Conservation (phyloP, 2,797 vertebrate genomes). For the Rhinoraja longicauda region DNA sequence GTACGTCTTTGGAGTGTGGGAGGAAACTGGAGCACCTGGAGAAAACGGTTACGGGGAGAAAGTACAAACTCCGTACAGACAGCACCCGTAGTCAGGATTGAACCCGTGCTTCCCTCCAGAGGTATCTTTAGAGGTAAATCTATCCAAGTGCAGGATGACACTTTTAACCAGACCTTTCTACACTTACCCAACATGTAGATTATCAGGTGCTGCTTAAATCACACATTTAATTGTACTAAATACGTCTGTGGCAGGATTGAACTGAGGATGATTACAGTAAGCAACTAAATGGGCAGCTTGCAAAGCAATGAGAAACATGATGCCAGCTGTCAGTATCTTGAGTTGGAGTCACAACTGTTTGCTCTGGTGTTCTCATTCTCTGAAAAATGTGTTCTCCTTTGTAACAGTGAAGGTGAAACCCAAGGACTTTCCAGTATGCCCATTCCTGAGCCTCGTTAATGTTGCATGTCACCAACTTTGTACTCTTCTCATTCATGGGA, state of each 20-base stretch:
- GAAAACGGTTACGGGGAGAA: no score
- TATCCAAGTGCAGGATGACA: neutral
- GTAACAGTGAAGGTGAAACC: slow-evolving; percentile 10
- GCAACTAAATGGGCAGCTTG: neutral
- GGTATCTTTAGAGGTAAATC: neutral
- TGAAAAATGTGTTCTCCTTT: neutral
- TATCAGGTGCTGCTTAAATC: neutral
- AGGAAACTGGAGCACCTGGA: no score
- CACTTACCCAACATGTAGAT: neutral
- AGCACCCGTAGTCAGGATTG: no score
- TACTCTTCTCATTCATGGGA: neutral
- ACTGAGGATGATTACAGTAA: neutral
- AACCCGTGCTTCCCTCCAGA: no score
- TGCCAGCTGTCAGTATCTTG: neutral
- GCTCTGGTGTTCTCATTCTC: neutral
- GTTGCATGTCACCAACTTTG: neutral
- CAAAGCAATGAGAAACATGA: neutral
- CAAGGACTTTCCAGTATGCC: neutral
- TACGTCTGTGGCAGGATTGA: neutral
- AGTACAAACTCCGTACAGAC: no score
- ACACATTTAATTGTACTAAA: neutral
- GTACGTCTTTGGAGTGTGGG: no score
- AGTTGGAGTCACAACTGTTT: neutral
- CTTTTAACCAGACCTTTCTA: neutral
- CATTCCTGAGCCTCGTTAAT: neutral